These are phyloP conservation scores for Cebus imitator DNA, from an alignment of 2,113 vertebrate species.

Conservation along the genomic window DNA sequence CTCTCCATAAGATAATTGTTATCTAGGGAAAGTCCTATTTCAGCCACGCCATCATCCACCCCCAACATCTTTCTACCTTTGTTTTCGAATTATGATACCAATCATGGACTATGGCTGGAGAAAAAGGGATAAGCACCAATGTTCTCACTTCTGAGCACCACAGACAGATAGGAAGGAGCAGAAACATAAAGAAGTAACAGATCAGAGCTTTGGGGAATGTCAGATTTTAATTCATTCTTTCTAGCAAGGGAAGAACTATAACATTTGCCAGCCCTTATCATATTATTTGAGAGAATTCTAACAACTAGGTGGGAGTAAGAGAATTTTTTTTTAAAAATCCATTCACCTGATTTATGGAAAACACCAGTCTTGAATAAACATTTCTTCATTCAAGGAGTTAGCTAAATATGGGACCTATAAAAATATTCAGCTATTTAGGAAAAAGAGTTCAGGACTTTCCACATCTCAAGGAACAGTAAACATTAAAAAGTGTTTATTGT, in stretches of 20 bases:
- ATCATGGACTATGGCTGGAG: background rate
- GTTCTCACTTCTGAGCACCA: background rate
- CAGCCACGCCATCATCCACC: background rate
- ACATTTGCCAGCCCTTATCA: background rate
- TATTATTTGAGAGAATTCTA: background rate
- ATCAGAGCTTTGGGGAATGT: background rate
- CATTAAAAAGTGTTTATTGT: background rate
- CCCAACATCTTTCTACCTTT: background rate
- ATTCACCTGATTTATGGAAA: background rate
- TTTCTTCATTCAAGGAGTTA: background rate
- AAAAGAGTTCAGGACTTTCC: background rate
- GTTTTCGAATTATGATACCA: background rate
- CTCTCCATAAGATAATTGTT: background rate
- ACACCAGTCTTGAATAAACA: background rate
- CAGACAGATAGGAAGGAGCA: background rate
- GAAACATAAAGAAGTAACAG: background rate
- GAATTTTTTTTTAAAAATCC: background rate
- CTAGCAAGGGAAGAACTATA: background rate
- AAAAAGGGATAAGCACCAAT: background rate
- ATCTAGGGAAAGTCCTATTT: background rate
- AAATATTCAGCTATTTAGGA: background rate
- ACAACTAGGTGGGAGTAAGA: background rate
- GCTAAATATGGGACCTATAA: background rate
- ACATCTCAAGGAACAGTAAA: background rate
- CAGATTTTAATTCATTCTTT: background rate